Percentiles rank a stretch among this genome's conserved stretches.
Evolutionary conservation across 2,888 invertebrate species (phyloP).

Genomic region (Habrosyne pyritoides): DNA sequence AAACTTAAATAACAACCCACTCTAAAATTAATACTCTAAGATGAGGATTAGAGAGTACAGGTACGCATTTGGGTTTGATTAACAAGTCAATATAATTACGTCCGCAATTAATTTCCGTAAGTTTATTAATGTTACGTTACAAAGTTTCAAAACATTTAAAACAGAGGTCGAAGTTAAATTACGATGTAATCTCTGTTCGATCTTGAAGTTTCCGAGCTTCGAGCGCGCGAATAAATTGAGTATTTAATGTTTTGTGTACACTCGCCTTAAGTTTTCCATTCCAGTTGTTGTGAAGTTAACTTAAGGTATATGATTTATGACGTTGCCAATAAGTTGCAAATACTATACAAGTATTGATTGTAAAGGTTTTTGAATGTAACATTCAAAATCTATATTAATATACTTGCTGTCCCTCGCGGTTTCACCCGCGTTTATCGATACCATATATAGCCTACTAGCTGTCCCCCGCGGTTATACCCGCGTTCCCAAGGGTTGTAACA

Average conservation of each 20-base stretch:
- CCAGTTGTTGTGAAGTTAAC: conserved; percentile 11
- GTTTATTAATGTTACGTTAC: conserved; percentile 17
- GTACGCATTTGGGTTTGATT: conserved; percentile 6
- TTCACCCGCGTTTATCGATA: too few species aligned
- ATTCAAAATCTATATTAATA: too few species aligned
- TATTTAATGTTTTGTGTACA: conserved; percentile 18
- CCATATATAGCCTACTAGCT: too few species aligned
- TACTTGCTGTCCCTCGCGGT: too few species aligned
- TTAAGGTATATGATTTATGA: neutral
- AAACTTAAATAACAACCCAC: neutral
- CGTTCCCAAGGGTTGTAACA: too few species aligned
- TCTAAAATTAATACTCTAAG: neutral
- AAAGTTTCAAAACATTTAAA: conserved; percentile 16
- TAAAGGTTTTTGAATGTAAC: too few species aligned
- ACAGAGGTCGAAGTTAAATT: conserved; percentile 28
- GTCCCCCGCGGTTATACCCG: too few species aligned
- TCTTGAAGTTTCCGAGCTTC: conserved; percentile 15
- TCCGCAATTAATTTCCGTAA: conserved; percentile 5
- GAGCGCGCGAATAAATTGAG: conserved; percentile 22
- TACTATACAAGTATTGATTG: too few species aligned
- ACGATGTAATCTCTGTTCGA: conserved; percentile 28
- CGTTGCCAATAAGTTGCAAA: neutral
- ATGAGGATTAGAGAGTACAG: too few species aligned
- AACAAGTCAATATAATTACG: conserved; percentile 2
- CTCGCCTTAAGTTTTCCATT: neutral